Conservation (phyloP, 2,113 vertebrate genomes). For the Thymallus thymallus region DNA sequence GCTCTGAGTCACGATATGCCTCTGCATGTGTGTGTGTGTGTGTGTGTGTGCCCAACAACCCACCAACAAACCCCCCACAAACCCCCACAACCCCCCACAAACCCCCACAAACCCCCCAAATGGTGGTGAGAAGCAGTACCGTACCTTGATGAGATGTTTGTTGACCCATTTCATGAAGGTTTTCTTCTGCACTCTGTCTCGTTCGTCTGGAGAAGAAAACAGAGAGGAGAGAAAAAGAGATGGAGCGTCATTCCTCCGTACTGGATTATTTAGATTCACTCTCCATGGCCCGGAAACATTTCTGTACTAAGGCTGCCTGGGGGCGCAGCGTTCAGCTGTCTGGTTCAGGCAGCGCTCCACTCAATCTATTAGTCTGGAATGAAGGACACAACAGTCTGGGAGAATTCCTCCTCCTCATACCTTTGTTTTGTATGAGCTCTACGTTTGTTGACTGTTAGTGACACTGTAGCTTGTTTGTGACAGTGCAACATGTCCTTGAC, state of each 20-base stretch:
- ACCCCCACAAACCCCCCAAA: not conserved
- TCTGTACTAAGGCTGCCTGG: not conserved
- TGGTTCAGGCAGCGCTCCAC: not conserved
- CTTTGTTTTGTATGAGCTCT: too few species aligned
- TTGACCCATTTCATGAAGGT: slow-evolving; percentile 99
- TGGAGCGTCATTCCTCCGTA: slow-evolving; percentile 17
- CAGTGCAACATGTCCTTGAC: too few species aligned
- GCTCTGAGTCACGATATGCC: not conserved
- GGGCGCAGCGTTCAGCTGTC: not conserved
- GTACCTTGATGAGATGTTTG: slow-evolving; percentile 99
- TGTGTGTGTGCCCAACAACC: too few species aligned
- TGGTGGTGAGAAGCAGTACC: slow-evolving; percentile 8
- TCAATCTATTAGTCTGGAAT: too few species aligned
- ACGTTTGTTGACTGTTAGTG: too few species aligned
- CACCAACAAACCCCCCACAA: too few species aligned
- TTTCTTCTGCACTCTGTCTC: slow-evolving; percentile 98
- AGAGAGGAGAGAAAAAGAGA: slow-evolving; percentile 20
- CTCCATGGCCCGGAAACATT: too few species aligned
- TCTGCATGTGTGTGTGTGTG: not conserved
- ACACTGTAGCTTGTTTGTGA: too few species aligned
- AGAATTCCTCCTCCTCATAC: too few species aligned
- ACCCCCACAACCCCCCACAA: too few species aligned
- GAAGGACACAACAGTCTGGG: too few species aligned
- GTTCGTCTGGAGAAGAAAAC: slow-evolving; percentile 85
- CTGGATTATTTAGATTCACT: slow-evolving; percentile 8